Evolutionary conservation across 2,113 vertebrate genomes (phyloP).

Genomic region (Mesitornis unicolor): DNA sequence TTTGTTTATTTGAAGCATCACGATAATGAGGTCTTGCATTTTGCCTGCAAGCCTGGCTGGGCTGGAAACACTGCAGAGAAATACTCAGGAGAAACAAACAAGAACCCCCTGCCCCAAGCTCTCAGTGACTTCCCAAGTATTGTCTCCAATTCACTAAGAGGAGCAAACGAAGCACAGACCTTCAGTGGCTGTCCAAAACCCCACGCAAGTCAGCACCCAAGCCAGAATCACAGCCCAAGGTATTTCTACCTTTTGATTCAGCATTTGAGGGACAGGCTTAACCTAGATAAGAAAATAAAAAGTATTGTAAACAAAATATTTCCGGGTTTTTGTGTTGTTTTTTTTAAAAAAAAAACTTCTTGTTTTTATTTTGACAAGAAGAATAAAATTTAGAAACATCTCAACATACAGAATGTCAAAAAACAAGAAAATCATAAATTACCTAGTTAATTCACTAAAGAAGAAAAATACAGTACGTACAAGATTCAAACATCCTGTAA

Average conservation of each 20-base stretch:
- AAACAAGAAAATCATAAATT: neutral
- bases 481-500: neutral
- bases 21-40: neutral
- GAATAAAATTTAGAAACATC: neutral
- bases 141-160: neutral
- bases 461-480: conserved; percentile 15
- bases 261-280: neutral
- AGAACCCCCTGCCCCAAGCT: neutral
- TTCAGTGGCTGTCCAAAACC: neutral
- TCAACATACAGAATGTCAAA: neutral
- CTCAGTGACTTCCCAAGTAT: neutral
- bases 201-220: neutral
- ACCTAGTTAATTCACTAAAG: conserved; percentile 27
- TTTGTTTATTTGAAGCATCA: neutral
- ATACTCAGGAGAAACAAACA: neutral
- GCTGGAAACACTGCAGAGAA: neutral
- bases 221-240: neutral
- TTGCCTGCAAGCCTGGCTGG: neutral
- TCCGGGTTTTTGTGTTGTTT: accelerated
- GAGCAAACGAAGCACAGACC: neutral
- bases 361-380: conserved; percentile 1
- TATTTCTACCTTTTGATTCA: neutral
- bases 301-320: neutral
- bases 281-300: neutral
- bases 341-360: neutral